phyloP scores from a whole-genome alignment of 2,113 vertebrate genomes.

The Otis tarda region DNA sequence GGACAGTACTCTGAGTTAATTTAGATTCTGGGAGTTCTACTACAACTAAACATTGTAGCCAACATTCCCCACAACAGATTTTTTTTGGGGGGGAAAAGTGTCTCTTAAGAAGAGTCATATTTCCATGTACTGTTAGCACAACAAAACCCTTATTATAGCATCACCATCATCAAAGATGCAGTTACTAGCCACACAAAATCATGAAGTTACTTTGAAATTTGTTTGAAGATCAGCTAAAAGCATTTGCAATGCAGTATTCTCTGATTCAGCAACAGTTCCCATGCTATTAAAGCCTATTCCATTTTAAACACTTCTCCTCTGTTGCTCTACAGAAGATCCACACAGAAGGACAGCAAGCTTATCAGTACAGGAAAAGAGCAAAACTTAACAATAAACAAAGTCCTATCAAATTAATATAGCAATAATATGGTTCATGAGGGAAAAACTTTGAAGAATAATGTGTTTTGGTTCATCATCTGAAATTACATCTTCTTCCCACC shows the following conservation, averaged over 20 bases:
- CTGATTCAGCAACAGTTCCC: neutral
- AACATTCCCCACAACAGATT: neutral
- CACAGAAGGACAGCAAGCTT: neutral
- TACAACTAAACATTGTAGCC: neutral
- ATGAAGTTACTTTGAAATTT: neutral
- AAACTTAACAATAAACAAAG: neutral
- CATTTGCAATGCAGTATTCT: neutral
- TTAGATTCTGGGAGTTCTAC: neutral
- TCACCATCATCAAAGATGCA: neutral
- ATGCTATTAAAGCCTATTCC: neutral
- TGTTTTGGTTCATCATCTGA: neutral
- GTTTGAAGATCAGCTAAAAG: neutral
- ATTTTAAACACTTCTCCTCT: neutral
- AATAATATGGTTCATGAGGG: neutral
- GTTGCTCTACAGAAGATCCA: neutral
- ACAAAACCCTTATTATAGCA: neutral
- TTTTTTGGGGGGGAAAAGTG: neutral
- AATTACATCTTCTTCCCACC: neutral
- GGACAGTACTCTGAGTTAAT: neutral
- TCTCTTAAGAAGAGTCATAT: neutral
- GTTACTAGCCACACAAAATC: neutral
- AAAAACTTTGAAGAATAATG: neutral
- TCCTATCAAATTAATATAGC: neutral
- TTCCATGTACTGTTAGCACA: neutral
- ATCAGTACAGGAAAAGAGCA: neutral